Evolutionary conservation across 2,113 vertebrate species (phyloP).

Genomic region (Pleuronectes platessa): DNA sequence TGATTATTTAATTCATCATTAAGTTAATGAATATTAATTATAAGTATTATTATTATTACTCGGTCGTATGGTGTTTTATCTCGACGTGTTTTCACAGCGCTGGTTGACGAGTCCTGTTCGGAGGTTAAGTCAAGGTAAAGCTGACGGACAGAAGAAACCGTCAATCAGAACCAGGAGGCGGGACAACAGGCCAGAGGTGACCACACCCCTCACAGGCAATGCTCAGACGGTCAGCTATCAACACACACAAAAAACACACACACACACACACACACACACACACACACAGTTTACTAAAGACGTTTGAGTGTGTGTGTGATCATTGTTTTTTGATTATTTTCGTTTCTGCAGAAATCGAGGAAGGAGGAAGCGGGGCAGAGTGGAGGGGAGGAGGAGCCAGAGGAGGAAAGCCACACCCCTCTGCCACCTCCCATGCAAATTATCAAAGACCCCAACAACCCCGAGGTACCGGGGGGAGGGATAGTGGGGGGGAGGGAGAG

Average conservation of each 20-base stretch:
- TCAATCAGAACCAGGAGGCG: slow-evolving; percentile 79
- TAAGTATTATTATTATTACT: background rate
- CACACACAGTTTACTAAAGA: background rate
- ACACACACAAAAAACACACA: background rate
- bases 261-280: background rate
- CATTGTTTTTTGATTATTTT: background rate
- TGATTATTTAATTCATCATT: background rate
- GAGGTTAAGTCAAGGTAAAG: slow-evolving; percentile 94
- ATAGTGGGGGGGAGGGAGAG: background rate
- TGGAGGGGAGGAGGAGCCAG: slow-evolving; percentile 96
- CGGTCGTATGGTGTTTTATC: background rate
- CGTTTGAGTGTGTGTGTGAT: background rate
- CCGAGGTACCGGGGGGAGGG: slow-evolving; percentile 81
- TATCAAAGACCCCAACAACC: slow-evolving; percentile 94
- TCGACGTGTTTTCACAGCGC: slow-evolving; percentile 72
- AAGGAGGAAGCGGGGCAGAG: slow-evolving; percentile 83
- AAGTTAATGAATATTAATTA: background rate
- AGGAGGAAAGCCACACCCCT: slow-evolving; percentile 94
- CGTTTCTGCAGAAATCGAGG: slow-evolving; percentile 87
- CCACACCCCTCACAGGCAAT: slow-evolving; percentile 65
- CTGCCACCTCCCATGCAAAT: slow-evolving; percentile 98
- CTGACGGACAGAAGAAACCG: slow-evolving; percentile 93
- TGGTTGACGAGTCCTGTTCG: slow-evolving; percentile 97
- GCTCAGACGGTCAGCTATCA: slow-evolving; percentile 54
- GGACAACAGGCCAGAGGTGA: slow-evolving; percentile 84